Percentiles rank a stretch among this genome's conserved stretches.
Evolutionary conservation across 2,797 vertebrate genomes (phyloP).

Genomic region (Helostoma temminkii): DNA sequence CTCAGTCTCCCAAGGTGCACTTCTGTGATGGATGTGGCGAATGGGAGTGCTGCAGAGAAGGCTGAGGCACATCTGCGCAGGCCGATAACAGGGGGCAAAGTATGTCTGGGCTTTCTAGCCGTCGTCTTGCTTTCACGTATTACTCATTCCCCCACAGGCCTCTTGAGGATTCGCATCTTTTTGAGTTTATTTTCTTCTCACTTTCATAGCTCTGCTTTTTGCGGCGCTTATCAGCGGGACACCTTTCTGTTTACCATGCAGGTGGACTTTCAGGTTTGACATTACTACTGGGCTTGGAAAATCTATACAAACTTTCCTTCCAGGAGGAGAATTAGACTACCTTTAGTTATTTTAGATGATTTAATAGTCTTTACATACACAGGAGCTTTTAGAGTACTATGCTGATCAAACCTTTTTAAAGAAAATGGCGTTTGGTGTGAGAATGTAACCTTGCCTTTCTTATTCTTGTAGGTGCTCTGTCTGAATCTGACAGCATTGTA

Average conservation of each 20-base stretch:
- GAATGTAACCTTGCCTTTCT: not conserved
- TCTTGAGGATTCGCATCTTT: constrained; percentile 62
- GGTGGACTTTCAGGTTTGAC: constrained; percentile 54
- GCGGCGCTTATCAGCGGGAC: constrained; percentile 47
- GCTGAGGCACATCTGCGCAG: constrained; percentile 80
- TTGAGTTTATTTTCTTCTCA: constrained; percentile 64
- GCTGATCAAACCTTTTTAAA: not conserved
- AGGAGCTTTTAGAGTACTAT: constrained; percentile 13
- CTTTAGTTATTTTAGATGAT: not conserved
- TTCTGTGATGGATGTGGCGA: constrained; percentile 83
- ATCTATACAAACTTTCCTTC: constrained; percentile 4
- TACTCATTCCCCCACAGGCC: constrained; percentile 65
- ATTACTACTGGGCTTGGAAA: constrained; percentile 54
- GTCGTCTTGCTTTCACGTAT: constrained; percentile 62
- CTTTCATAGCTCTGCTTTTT: constrained; percentile 64
- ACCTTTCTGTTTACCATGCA: constrained; percentile 52
- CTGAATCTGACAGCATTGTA: not conserved
- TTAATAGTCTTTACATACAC: not conserved
- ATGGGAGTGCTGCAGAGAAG: constrained; percentile 71
- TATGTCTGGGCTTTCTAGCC: constrained; percentile 73
- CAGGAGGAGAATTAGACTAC: constrained; percentile 10
- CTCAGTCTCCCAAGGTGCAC: constrained; percentile 82
- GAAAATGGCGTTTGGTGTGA: constrained; percentile 1
- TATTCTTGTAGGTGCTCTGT: not conserved
- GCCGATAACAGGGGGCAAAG: constrained; percentile 81